phyloP scores from a whole-genome alignment of 1,140 invertebrate species.

The Panagrolaimus sp. region DNA sequence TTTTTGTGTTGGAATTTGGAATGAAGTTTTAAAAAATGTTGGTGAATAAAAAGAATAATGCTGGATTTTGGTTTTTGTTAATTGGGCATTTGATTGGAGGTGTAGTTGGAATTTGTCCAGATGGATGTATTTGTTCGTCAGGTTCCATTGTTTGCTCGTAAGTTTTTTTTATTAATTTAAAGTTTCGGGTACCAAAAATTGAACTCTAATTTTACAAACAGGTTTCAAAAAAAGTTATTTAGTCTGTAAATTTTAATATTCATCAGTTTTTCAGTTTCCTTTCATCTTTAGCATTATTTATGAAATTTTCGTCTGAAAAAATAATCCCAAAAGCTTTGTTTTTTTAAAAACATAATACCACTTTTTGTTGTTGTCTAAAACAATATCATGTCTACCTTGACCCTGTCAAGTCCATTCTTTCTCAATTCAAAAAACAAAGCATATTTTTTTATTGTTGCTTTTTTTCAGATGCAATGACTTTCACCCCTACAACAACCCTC shows the following conservation, averaged over 20 bases:
- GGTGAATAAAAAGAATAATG: not conserved
- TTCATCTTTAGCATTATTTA: no score
- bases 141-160: conserved; percentile 23
- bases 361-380: not conserved
- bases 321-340: no score
- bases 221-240: no score
- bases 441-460: not conserved
- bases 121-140: conserved; percentile 23
- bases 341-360: no score
- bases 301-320: no score
- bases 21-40: not conserved
- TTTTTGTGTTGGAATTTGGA: not conserved
- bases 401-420: no score
- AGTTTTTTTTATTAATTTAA: conserved; percentile 17
- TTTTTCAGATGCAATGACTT: conserved; percentile 17
- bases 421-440: not conserved
- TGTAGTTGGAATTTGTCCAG: conserved; percentile 16
- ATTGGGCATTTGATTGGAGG: not conserved
- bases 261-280: no score
- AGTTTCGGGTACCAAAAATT: no score
- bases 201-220: no score
- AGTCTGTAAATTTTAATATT: no score
- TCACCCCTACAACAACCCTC: no score
- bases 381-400: no score
- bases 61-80: not conserved